A percentile compares a stretch with the other conserved stretches of the same genome.
Conservation (phyloP, 53 echinoderm and acorn worm species). For the Echinarachnius parma region DNA sequence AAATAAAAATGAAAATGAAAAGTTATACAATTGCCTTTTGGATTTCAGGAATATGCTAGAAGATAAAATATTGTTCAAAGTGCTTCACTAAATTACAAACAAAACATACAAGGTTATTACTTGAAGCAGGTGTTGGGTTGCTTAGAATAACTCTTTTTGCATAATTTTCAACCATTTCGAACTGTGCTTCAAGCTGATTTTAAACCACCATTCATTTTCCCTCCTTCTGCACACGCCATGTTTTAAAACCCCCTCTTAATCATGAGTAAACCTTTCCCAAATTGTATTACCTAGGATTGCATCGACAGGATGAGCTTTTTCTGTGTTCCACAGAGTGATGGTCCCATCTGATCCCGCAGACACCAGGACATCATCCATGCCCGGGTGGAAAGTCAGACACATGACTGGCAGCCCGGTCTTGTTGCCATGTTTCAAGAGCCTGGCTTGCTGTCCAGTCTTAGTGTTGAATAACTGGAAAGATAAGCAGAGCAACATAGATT, state of each 20-base stretch:
- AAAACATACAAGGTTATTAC: too few relatives aligned
- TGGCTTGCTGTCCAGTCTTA: conserved; percentile 45
- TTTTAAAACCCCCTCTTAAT: neutral
- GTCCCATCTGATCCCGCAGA: conserved; percentile 81
- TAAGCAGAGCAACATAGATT: too few relatives aligned
- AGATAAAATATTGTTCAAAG: too few relatives aligned
- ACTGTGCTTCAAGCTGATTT: too few relatives aligned
- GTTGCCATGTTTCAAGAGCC: conserved; percentile 54
- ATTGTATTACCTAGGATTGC: conserved; percentile 43
- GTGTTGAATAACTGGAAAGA: conserved; percentile 62
- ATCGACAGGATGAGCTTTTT: conserved; percentile 17
- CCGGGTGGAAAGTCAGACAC: conserved; percentile 82
- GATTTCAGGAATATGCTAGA: too few relatives aligned
- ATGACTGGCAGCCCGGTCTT: conserved; percentile 71
- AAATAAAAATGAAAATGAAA: too few relatives aligned
- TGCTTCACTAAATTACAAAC: too few relatives aligned
- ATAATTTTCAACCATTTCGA: too few relatives aligned
- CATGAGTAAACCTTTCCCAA: neutral
- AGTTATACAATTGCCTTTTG: too few relatives aligned
- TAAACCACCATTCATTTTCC: neutral
- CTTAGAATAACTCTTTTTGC: too few relatives aligned
- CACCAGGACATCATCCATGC: conserved; percentile 53
- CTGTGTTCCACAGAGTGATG: conserved; percentile 67
- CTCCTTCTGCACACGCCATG: neutral
- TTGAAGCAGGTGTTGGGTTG: too few relatives aligned